Conservation (phyloP, 1,140 invertebrate species). For the Nomia melanderi region DNA sequence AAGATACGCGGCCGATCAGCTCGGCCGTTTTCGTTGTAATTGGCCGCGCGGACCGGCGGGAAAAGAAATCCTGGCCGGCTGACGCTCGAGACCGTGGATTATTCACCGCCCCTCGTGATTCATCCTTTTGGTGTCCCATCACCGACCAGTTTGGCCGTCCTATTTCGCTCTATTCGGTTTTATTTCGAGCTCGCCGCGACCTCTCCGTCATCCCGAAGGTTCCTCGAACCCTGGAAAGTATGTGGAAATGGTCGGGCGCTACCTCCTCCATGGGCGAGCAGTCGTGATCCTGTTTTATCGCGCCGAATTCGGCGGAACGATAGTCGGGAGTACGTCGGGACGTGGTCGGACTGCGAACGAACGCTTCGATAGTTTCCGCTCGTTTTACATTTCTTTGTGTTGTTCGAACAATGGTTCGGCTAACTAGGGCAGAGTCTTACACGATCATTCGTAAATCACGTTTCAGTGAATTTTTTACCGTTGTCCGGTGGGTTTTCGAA, state of each 20-base stretch:
- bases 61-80: neutral
- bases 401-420: no score
- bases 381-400: no score
- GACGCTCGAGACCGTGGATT: neutral
- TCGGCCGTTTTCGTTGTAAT: neutral
- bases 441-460: no score
- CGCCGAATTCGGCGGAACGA: neutral
- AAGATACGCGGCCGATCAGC: neutral
- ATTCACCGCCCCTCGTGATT: neutral
- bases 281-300: neutral
- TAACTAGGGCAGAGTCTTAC: no score
- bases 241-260: neutral
- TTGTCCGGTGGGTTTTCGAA: no score
- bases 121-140: neutral
- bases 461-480: no score
- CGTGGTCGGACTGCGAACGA: no score
- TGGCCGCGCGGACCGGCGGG: neutral
- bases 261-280: neutral
- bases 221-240: neutral
- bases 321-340: neutral
- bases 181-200: neutral
- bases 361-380: no score
- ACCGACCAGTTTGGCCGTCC: conserved; percentile 2
- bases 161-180: neutral
- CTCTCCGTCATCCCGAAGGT: neutral